Base-by-base conservation (phyloP, 2,888 invertebrate genomes). In the Ptychoptera albimana region DNA sequence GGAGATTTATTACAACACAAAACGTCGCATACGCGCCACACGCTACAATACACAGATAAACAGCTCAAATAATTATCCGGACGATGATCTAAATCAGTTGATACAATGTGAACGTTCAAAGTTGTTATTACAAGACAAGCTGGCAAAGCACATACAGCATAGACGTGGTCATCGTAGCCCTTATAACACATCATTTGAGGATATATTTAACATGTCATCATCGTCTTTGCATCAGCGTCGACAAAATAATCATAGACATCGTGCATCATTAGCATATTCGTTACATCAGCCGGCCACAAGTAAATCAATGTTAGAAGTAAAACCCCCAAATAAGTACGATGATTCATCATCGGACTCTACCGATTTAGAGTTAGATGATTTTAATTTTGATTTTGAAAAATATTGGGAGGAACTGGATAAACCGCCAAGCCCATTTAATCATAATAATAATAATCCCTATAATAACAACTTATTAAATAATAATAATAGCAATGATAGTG, bases 401-500 rank as follows among this genome's bases (percentile, higher is more conserved):
- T 65, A 65, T 50, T 65, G 65, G 63, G 64, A 62, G 39, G 61
- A 64, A 48, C 51, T 65, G 43, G 65, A 65, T 49, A 64, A 64
- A 44, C 61, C 63, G 7, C 62, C 63, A 8, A 63, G 61, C 45
- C 64, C 64, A 47, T 58, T 63, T 29, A 62, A 64, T 48, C 23
- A 7, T 23, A 23, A 7, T 23, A 30, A 42, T 4, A 39, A 46
- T 34, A 23, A 34, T 35, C 32, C 42, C 11, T 40, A 43, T 34
- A 45, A 41, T 23, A 44, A 46, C n/a, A 46, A 30, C 14, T 30
- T 37, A 15, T 29, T 12, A 30, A 37, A 13, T 29, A 37, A 37
- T 43, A 62, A 64, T 49, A 64, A 63, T 43, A 63, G 61, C 0
- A 60, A 32, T 40, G 15, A 34, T 42, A 14, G 16, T 34, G 23